A percentile compares a stretch with the other conserved stretches of the same genome.
Evolutionary conservation across 2,888 invertebrate genomes (phyloP).

Genomic region (Subacronicta megacephala): DNA sequence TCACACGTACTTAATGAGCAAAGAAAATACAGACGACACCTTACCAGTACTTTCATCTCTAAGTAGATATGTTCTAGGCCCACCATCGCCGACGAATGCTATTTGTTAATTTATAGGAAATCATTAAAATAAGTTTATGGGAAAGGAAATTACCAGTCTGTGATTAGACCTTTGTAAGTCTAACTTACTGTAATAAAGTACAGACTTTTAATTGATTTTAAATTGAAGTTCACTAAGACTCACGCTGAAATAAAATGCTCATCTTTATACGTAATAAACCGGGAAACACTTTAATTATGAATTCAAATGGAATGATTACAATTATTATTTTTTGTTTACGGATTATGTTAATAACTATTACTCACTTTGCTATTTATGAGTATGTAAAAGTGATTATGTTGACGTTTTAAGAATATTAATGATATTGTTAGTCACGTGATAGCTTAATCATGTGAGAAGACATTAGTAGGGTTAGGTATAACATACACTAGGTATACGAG

Average conservation of each 20-base stretch:
- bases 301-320: constrained; percentile 21
- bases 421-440: constrained; percentile 33
- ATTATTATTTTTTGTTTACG: constrained; percentile 45
- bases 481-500: not conserved
- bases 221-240: constrained; percentile 45
- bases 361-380: constrained; percentile 47
- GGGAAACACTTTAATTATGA: constrained; percentile 18
- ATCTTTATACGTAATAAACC: constrained; percentile 46
- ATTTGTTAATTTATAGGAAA: constrained; percentile 55
- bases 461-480: constrained; percentile 7
- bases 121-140: constrained; percentile 63
- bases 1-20: constrained; percentile 70
- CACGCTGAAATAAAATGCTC: constrained; percentile 50
- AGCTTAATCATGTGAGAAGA: constrained; percentile 5
- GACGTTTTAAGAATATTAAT: constrained; percentile 44
- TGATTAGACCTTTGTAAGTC: constrained; percentile 59
- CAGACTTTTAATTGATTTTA: constrained; percentile 55
- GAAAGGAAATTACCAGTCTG: constrained; percentile 56
- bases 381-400: constrained; percentile 46
- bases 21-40: constrained; percentile 40
- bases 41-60: constrained; percentile 8
- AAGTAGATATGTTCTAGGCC: constrained; percentile 17
- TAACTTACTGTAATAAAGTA: constrained; percentile 46
- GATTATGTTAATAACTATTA: constrained; percentile 34
- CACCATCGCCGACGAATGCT: constrained; percentile 31